A percentile compares a stretch with the other conserved stretches of the same genome.
phyloP scores from a whole-genome alignment of 1,140 invertebrate species.

The Protaetia brevitarsis region DNA sequence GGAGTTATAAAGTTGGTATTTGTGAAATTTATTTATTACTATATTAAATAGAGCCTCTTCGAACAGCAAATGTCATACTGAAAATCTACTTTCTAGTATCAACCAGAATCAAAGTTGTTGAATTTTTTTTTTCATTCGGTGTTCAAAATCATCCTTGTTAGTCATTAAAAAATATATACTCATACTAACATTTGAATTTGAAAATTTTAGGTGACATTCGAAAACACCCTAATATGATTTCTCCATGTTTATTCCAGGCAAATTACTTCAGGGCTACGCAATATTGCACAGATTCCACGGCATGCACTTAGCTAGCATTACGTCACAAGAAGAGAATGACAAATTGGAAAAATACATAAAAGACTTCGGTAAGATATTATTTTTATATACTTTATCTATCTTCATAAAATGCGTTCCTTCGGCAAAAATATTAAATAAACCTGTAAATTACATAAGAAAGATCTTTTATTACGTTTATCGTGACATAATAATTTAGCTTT shows the following conservation, averaged over 20 bases:
- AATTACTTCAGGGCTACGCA: constrained; percentile 91
- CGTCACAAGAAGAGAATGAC: constrained; percentile 84
- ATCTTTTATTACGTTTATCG: no score
- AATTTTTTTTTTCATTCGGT: no score
- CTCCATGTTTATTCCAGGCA: constrained; percentile 60
- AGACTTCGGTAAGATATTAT: constrained; percentile 43
- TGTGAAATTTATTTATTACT: no score
- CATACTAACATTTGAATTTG: no score
- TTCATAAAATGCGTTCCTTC: no score
- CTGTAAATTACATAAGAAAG: neutral
- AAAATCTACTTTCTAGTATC: no score
- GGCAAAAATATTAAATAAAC: neutral
- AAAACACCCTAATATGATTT: neutral
- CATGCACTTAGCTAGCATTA: constrained; percentile 85
- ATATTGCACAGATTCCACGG: constrained; percentile 87
- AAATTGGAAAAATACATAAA: constrained; percentile 59
- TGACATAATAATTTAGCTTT: constrained; percentile 3
- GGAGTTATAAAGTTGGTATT: no score
- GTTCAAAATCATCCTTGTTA: no score
- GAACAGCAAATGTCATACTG: no score
- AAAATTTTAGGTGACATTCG: neutral
- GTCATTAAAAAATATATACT: no score
- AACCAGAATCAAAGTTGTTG: no score
- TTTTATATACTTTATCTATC: neutral
- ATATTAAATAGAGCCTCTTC: no score